Conservation (phyloP, 37 sponge, comb jelly and placozoan species). For the Hormiphora californensis region DNA sequence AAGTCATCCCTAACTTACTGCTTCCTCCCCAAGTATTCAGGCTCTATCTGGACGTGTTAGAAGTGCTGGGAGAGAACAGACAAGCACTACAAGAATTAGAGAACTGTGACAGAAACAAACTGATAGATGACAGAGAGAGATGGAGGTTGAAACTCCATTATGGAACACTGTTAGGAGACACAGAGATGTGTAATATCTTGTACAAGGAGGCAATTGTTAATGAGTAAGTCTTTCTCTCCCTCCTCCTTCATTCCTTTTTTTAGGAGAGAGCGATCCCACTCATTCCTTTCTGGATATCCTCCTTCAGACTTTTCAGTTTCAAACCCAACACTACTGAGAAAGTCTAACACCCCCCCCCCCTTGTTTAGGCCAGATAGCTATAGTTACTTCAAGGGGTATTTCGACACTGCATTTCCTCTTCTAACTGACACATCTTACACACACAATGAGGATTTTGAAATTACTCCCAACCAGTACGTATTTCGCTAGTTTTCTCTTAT, state of each 20-base stretch:
- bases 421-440: not conserved
- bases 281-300: not conserved
- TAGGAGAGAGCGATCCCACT: not conserved
- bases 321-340: too few species aligned
- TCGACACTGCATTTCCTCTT: not conserved
- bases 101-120: not conserved
- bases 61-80: not conserved
- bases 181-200: not conserved
- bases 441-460: not conserved
- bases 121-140: not conserved
- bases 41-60: slow-evolving; percentile 15
- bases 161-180: not conserved
- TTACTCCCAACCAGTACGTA: not conserved
- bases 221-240: not conserved
- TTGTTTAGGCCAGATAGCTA: slow-evolving; percentile 13
- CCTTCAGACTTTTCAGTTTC: not conserved
- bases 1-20: too few species aligned
- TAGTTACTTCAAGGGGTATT: not conserved
- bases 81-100: not conserved
- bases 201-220: not conserved
- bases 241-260: not conserved
- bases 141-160: not conserved
- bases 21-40: too few species aligned
- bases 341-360: too few species aligned
- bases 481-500: too few species aligned